These are phyloP conservation scores for Menura novaehollandiae DNA, from an alignment of 2,113 vertebrate genomes.

Conservation along the genomic window DNA sequence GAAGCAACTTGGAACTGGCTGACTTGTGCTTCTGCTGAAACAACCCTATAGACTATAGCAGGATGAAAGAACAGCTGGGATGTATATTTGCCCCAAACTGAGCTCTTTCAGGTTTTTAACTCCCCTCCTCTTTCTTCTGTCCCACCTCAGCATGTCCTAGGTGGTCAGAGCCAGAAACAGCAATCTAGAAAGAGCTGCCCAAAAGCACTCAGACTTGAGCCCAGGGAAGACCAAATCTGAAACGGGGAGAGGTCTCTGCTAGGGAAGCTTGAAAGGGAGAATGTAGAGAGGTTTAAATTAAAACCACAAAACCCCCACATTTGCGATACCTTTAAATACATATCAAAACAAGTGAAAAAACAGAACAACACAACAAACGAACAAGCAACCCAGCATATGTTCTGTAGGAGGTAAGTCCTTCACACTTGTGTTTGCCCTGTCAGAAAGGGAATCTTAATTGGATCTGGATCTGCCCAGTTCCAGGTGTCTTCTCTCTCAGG, in stretches of 20 bases:
- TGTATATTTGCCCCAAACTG: background rate
- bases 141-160: background rate
- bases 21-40: background rate
- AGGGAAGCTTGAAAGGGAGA: background rate
- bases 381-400: background rate
- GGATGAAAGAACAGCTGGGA: background rate
- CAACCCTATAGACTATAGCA: background rate
- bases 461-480: background rate
- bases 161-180: background rate
- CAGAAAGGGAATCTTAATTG: background rate
- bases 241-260: background rate
- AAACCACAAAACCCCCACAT: too few relatives aligned
- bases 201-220: background rate
- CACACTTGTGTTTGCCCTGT: background rate
- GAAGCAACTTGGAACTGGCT: background rate
- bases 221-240: background rate
- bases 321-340: background rate
- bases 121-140: background rate
- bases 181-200: background rate
- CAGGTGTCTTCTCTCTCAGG: background rate
- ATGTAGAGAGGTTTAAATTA: background rate
- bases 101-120: background rate
- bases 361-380: background rate
- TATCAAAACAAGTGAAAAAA: background rate
- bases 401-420: constrained; percentile 4